Percentiles rank a stretch among this genome's conserved stretches.
These are phyloP conservation scores for Alexandromys fortis DNA, from an alignment of 2,113 vertebrate genomes.

Conservation along the genomic window DNA sequence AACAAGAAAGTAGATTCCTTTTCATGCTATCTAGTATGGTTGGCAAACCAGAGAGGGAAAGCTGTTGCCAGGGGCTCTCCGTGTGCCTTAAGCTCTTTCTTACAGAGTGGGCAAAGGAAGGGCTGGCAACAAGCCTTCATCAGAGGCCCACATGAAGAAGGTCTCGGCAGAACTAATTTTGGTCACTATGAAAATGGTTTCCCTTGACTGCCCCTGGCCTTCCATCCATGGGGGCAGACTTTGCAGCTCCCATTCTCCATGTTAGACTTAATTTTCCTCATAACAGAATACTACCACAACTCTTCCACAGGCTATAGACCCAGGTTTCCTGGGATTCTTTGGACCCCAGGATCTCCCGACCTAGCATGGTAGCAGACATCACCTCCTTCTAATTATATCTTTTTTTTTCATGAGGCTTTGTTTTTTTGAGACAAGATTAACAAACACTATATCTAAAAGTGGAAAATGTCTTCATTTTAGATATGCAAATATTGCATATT, in stretches of 20 bases:
- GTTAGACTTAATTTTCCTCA: neutral
- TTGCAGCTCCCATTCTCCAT: neutral
- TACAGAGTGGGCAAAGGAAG: fast-evolving
- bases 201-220: neutral
- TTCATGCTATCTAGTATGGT: neutral
- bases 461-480: too few relatives aligned
- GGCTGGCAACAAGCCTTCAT: neutral
- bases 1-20: neutral
- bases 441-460: neutral
- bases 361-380: fast-evolving
- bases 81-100: neutral
- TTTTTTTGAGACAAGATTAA: neutral
- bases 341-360: too few relatives aligned
- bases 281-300: neutral
- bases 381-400: too few relatives aligned
- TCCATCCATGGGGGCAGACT: neutral
- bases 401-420: neutral
- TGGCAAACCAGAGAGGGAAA: neutral
- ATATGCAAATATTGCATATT: neutral
- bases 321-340: neutral
- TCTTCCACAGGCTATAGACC: neutral
- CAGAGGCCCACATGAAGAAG: fast-evolving
- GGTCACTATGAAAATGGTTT: neutral
- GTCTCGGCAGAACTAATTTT: too few relatives aligned
- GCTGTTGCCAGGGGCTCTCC: neutral